Evolutionary conservation across 1,140 invertebrate genomes (phyloP), one percentile per base, ranked within the genome.

Genomic region (Proales similis): DNA sequence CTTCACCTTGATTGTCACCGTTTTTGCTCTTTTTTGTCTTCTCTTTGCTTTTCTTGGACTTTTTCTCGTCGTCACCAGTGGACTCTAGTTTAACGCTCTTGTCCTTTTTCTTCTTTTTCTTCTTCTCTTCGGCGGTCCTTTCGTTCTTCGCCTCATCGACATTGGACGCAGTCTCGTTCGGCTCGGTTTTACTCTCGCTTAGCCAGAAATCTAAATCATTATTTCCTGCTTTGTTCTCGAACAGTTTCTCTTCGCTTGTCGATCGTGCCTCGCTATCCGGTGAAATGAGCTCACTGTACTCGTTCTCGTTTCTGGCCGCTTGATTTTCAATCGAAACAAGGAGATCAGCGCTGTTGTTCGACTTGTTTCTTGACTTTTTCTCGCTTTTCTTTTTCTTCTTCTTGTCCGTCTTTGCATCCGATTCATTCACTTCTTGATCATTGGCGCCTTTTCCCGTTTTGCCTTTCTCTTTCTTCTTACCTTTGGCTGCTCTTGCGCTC

Each of bases 151-250:
- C 14, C 7, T 45, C 14, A 5, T 6, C 6, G 7, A 14, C 26
- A 9, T 6, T 9, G 7, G 7, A 20, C 6, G 42, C 14, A 9
- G 6, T 5, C 6, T 46, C 27, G 11, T 27, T 14, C n/a, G 20
- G 9, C 36, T 62, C 14, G 26, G 29, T 14, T 26, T 24, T 46
- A 14, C 19, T 17, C 7, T 5, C 42, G 11, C 19, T 26, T 2
- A 46, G 42, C 51, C 51, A 57, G 45, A 57, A 57, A 36, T 62
- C 57, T 46, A 62, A 14, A 26, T 62, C 39, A 46, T 62, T 36
- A 26, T 17, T 11, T n/a, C 39, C 14, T 20, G n/a, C n/a, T 46
- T 46, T 14, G n/a, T n/a, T n/a, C n/a, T n/a, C n/a, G n/a, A n/a
- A n/a, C n/a, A n/a, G n/a, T n/a, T n/a, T n/a, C n/a, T n/a, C n/a